Conservation (phyloP, 2,797 vertebrate genomes). For the Poeciliopsis gracilis region DNA sequence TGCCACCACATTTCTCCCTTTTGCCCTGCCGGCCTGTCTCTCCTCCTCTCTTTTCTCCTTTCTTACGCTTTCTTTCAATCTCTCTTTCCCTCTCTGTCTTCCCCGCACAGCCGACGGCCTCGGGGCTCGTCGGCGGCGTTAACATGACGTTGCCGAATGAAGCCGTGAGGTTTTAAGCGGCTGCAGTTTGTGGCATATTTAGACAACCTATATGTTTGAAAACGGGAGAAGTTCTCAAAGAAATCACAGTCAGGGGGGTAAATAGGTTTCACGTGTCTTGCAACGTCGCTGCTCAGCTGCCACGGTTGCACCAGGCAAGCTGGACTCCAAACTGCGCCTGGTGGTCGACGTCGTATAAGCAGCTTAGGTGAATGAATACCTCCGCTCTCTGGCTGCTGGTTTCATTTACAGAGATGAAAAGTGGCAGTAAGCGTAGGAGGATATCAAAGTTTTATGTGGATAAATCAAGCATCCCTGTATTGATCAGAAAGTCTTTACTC, state of each 20-base stretch:
- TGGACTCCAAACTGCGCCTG: constrained; percentile 43
- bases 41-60: constrained; percentile 21
- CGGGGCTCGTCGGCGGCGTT: constrained; percentile 47
- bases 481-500: constrained; percentile 14
- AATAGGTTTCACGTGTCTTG: constrained; percentile 42
- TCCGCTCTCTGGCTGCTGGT: constrained; percentile 36
- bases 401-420: constrained; percentile 55
- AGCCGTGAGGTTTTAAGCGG: constrained; percentile 50
- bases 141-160: constrained; percentile 43
- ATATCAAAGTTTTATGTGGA: neutral
- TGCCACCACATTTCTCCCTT: constrained; percentile 70
- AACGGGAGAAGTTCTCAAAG: neutral
- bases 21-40: constrained; percentile 48
- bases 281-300: constrained; percentile 34
- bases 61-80: constrained; percentile 27
- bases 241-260: constrained; percentile 41
- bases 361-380: constrained; percentile 62
- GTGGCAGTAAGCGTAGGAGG: constrained; percentile 23
- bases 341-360: constrained; percentile 51
- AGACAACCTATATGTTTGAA: constrained; percentile 36
- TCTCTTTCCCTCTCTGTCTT: constrained; percentile 34
- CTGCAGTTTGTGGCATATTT: constrained; percentile 61
- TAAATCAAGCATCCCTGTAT: neutral
- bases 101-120: constrained; percentile 47
- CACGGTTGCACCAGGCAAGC: constrained; percentile 34